phyloP scores from a whole-genome alignment of 2,113 vertebrate genomes.

The Prunella fulvescens region DNA sequence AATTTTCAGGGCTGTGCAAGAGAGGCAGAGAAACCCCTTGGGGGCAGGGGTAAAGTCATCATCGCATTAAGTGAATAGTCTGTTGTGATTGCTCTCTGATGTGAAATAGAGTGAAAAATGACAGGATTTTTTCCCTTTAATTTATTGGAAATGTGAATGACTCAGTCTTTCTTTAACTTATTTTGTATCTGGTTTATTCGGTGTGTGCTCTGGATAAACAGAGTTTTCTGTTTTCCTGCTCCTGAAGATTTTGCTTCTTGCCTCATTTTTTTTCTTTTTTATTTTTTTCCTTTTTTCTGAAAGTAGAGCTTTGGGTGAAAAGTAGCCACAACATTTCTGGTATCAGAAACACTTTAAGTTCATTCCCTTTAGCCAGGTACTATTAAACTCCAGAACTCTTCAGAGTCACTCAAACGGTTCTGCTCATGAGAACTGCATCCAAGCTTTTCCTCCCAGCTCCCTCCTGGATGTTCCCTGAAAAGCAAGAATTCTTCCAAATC shows the following conservation, averaged over 20 bases:
- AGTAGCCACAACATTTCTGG: not conserved
- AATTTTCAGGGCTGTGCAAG: constrained; percentile 21
- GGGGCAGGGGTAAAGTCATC: constrained; percentile 36
- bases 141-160: constrained; percentile 39
- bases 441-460: not conserved
- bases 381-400: not conserved
- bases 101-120: constrained; percentile 46
- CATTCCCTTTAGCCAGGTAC: not conserved
- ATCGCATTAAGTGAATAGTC: constrained; percentile 2
- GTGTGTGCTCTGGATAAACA: not conserved
- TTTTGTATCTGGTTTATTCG: not conserved
- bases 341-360: not conserved
- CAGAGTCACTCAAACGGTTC: not conserved
- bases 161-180: constrained; percentile 1
- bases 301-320: not conserved
- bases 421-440: not conserved
- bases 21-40: constrained; percentile 11
- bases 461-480: not conserved
- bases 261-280: not conserved
- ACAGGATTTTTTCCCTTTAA: not conserved
- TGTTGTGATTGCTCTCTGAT: constrained; percentile 55
- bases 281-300: not conserved
- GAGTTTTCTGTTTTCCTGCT: not conserved
- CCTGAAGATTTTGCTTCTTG: not conserved
- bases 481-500: not conserved